These are phyloP conservation scores for Mactromeris polynyma DNA, from an alignment of 2,888 invertebrate species.

Conservation along the genomic window DNA sequence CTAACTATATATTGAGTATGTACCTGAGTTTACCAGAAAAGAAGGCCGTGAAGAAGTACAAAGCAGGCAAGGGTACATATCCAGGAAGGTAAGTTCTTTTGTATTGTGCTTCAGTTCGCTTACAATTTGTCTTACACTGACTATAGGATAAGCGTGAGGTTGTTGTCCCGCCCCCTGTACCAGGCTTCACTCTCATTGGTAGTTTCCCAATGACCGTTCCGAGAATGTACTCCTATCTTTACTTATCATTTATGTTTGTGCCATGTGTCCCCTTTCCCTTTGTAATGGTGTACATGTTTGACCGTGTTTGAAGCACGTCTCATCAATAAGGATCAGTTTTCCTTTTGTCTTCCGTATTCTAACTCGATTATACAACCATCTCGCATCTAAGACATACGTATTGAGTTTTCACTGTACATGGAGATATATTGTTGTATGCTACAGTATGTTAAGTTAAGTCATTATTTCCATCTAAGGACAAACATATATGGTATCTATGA, in stretches of 20 bases:
- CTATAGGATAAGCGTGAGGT: neutral
- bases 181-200: neutral
- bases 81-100: conserved; percentile 41
- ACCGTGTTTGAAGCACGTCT: no score
- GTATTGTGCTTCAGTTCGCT: no score
- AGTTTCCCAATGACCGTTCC: neutral
- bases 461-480: no score
- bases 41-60: conserved; percentile 46
- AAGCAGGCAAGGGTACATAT: conserved; percentile 39
- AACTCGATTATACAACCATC: no score
- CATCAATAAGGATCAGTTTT: no score
- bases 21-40: conserved; percentile 56
- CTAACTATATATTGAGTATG: conserved; percentile 50
- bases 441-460: no score
- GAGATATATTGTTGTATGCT: no score
- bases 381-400: no score
- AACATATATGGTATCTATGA: no score
- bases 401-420: no score
- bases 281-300: no score
- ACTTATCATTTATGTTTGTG: neutral
- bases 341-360: no score
- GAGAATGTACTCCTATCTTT: neutral
- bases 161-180: neutral
- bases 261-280: neutral
- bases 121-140: neutral